phyloP scores from a whole-genome alignment of 2,888 invertebrate species.

The Dolichopus griseipennis region DNA sequence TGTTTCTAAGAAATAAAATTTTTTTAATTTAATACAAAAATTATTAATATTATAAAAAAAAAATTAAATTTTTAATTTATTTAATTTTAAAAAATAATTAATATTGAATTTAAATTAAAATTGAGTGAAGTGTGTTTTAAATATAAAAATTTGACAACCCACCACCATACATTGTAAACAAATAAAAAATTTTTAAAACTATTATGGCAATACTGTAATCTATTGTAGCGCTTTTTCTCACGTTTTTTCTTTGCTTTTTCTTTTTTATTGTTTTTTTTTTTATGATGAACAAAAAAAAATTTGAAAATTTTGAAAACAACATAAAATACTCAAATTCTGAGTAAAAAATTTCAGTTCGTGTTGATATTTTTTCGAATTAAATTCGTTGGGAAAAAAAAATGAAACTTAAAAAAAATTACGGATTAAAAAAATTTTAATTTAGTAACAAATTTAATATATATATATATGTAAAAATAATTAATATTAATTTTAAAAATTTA shows the following conservation, averaged over 20 bases:
- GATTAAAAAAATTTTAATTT: background rate
- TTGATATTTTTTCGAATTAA: slow-evolving; percentile 29
- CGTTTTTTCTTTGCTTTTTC: background rate
- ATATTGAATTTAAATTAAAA: background rate
- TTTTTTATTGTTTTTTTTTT: background rate
- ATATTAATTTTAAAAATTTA: background rate
- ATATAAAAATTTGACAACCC: no score
- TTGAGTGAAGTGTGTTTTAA: no score
- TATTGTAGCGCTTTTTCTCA: background rate
- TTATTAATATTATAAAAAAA: background rate
- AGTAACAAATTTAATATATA: no score
- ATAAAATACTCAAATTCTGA: slow-evolving; percentile 6
- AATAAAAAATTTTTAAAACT: no score
- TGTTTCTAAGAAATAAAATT: background rate
- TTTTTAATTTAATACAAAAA: background rate
- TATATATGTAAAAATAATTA: no score
- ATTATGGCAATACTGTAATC: background rate
- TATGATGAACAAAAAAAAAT: no score
- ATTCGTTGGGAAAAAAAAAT: slow-evolving; percentile 14
- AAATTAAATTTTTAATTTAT: background rate
- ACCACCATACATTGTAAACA: no score
- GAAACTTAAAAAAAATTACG: no score
- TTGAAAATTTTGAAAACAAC: background rate
- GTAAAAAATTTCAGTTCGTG: slow-evolving; percentile 28
- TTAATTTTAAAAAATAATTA: background rate